Base-by-base conservation (phyloP, 2,113 vertebrate species). In the Hippocampus guttulatus region DNA sequence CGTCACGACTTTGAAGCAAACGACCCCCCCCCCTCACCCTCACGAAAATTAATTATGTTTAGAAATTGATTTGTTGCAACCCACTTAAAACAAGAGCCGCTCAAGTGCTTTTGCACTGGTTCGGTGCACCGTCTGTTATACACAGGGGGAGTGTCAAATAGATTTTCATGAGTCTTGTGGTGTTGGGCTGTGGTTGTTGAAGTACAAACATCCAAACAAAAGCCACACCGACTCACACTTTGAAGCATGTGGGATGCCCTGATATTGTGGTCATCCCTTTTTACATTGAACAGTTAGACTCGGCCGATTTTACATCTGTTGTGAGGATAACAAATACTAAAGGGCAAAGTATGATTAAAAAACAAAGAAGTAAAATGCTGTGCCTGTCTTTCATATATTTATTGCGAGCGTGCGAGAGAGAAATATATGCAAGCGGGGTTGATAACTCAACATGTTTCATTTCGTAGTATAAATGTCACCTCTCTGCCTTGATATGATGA, bases 91-190 rank as follows among this genome's bases (percentile, higher is more conserved):
- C 75, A 70, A 75, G 77, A 75, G 91, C 69, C 88, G 33, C 33
- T 38, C 33, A 38, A 38, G 33, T 38, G 82, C 84, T 87, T 89
- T 90, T 91, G 75, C 89, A 75, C 81, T 66, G 87, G 86, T 73
- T 89, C 86, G 85, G 82, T 79, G 80, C 54, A 73, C 79, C 82
- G 90, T 93, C 85, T 82, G 85, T 92, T 93, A 93, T 88, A 88
- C 81, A 58, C 5, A 58, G 8, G 77, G 57, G 75, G 89, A 82
- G 82, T 90, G 85, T 89, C 81, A 73, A 89, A 89, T 90, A 75
- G 78, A 88, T 82, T 81, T 83, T 84, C 70, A 73, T 77, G 66
- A 81, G 79, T 82, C 79, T 88, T 88, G 87, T 87, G 75, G 8
- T 8, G 41, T 12, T 43, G 8, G 1, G 41, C 41, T 43, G 41